Evolutionary conservation across 2,797 vertebrate species (phyloP), one percentile per base, ranked within the genome.

Genomic region (Atherinosoma microstoma): DNA sequence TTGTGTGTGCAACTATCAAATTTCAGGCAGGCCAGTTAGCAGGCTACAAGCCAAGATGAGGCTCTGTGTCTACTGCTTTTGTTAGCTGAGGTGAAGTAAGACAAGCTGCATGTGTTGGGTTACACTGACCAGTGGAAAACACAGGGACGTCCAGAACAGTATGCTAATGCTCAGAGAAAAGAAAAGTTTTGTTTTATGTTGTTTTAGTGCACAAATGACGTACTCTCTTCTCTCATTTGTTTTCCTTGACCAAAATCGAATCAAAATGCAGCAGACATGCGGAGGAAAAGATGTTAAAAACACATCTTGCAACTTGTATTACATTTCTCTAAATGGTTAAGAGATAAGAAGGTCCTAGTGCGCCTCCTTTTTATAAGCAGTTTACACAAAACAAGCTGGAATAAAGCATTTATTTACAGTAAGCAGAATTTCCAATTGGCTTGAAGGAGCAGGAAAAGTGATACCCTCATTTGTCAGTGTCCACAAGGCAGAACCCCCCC

Each of bases 61-160:
- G 79, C 82, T 77, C 80, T 82, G 82, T 88, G 80, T 90, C 91
- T 73, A 32, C 75, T 79, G 90, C 88, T 89, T 92, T 94, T 93
- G 92, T 94, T 92, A 91, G 87, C 84, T 40, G 82, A 86, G 85
- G 79, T 89, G 90, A 92, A 87, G 91, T 93, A 93, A 94, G 87
- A 90, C 80, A 92, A 92, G 84, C 84, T 63, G 80, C 29, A 69
- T 90, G 93, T 93, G 88, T 94, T 91, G 83, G 85, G 91, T 94
- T 94, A 90, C 92, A 88, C 51, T 3, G 63, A 83, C 76, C 83
- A 82, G 64, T 87, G 88, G 89, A 90, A 91, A 89, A 83, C 76
- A 79, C 67, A 74, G 82, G 81, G 79, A 89, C 88, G 78, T 83
- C 84, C 84, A 86, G 73, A 80, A 71, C 58, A 36, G 76, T 62